phyloP scores from a whole-genome alignment of 2,113 vertebrate species.

The Recurvirostra avosetta region DNA sequence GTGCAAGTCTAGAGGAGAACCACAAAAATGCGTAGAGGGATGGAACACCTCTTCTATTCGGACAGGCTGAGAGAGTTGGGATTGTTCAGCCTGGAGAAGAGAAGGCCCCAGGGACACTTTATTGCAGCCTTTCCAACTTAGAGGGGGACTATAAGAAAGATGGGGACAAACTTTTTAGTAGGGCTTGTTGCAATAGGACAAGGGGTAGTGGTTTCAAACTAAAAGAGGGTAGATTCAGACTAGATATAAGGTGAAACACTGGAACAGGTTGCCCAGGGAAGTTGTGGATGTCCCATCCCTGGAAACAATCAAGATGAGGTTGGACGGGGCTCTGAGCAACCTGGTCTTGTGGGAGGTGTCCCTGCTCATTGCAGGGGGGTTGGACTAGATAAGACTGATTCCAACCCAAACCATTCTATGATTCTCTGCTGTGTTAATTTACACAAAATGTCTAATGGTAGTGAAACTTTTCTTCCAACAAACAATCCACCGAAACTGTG shows the following conservation, averaged over 20 bases:
- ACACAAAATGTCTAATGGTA: background rate
- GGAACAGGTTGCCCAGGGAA: background rate
- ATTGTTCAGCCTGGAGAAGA: background rate
- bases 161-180: background rate
- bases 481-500: background rate
- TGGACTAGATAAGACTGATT: background rate
- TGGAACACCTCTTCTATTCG: background rate
- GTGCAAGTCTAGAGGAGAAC: background rate
- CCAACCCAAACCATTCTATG: background rate
- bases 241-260: background rate
- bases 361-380: fast-evolving
- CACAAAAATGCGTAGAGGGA: background rate
- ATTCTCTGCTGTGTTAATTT: background rate
- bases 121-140: background rate
- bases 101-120: too few species aligned
- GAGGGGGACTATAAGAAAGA: background rate
- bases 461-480: background rate
- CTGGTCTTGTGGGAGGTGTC: background rate
- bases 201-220: background rate
- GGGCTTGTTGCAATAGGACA: background rate
- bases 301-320: background rate
- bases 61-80: background rate
- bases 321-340: background rate
- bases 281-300: background rate
- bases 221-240: background rate